Percentiles rank a stretch among this genome's conserved stretches.
These are phyloP conservation scores for Clusia tigrina DNA, from an alignment of 2,888 invertebrate genomes.

Conservation along the genomic window DNA sequence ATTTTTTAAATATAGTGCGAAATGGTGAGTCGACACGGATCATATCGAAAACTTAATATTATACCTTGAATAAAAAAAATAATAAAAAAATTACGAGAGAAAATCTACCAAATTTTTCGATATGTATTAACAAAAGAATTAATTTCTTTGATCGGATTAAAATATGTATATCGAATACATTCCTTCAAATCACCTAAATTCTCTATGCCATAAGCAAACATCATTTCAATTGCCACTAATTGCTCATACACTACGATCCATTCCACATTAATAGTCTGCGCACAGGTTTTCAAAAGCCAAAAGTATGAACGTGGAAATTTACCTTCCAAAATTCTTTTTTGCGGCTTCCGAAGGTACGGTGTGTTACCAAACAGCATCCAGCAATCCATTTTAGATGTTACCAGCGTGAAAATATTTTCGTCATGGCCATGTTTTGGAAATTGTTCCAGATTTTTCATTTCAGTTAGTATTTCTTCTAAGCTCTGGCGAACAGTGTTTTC, in stretches of 20 bases:
- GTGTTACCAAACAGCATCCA: slow-evolving; percentile 56
- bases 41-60: no score
- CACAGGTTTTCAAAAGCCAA: slow-evolving; percentile 62
- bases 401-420: slow-evolving; percentile 35
- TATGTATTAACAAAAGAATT: slow-evolving; percentile 42
- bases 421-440: slow-evolving; percentile 5
- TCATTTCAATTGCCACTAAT: slow-evolving; percentile 54
- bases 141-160: slow-evolving; percentile 47
- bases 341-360: slow-evolving; percentile 30
- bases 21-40: background rate
- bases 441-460: background rate
- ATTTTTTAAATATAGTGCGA: background rate
- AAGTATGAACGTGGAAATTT: slow-evolving; percentile 56
- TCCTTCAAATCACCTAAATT: slow-evolving; percentile 46
- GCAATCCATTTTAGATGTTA: slow-evolving; percentile 58
- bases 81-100: background rate
- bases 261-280: slow-evolving; percentile 53
- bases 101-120: slow-evolving; percentile 48
- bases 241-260: slow-evolving; percentile 57
- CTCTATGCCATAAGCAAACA: slow-evolving; percentile 55
- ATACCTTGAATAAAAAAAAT: background rate
- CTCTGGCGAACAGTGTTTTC: slow-evolving; percentile 18
- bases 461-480: background rate
- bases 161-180: slow-evolving; percentile 42
- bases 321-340: slow-evolving; percentile 44